Evolutionary conservation across 2,888 invertebrate species (phyloP).

Genomic region (Acleris literana): DNA sequence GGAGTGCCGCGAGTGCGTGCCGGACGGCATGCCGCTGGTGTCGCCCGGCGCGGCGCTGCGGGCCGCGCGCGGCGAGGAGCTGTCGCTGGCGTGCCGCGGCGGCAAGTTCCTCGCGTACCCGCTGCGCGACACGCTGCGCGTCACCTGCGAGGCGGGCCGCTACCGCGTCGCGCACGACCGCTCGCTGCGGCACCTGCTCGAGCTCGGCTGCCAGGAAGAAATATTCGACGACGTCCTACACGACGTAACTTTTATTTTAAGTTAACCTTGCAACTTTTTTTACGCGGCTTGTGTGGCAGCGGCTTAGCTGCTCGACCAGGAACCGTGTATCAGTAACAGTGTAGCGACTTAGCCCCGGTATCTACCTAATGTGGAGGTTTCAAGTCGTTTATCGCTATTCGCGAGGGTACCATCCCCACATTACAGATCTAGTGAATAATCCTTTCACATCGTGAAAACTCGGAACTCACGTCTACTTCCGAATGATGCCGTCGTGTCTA

Average conservation of each 20-base stretch:
- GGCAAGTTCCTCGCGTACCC: constrained; percentile 67
- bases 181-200: constrained; percentile 58
- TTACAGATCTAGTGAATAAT: too few species aligned
- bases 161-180: constrained; percentile 56
- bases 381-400: too few species aligned
- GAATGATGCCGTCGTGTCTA: too few species aligned
- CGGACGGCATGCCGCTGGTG: constrained; percentile 76
- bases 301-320: too few species aligned
- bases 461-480: too few species aligned
- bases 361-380: too few species aligned
- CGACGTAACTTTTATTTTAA: constrained; percentile 46
- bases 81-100: constrained; percentile 64
- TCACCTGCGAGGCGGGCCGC: constrained; percentile 61
- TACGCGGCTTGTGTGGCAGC: too few species aligned
- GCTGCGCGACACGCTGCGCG: constrained; percentile 48
- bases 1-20: constrained; percentile 71
- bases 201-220: constrained; percentile 75
- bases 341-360: too few species aligned
- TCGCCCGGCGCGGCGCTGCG: constrained; percentile 55
- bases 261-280: background rate
- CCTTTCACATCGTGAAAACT: too few species aligned
- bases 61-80: constrained; percentile 55
- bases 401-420: too few species aligned
- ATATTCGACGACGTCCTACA: constrained; percentile 75
- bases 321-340: too few species aligned